Conservation (phyloP, 2,113 vertebrate genomes). For the Rafetus swinhoei region DNA sequence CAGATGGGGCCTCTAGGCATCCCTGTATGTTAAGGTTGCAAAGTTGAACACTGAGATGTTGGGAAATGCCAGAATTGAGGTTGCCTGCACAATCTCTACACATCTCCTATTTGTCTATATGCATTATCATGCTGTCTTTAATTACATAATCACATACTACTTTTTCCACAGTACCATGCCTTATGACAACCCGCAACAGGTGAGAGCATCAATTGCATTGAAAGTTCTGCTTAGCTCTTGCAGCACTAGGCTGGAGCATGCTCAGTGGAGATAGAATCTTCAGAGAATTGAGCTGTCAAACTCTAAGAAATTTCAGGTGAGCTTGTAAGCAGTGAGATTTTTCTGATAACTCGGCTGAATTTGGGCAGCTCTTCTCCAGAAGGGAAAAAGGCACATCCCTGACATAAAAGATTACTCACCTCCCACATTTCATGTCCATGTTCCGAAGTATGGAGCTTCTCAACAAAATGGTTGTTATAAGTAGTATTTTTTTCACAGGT, state of each 20-base stretch:
- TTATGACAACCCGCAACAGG: neutral
- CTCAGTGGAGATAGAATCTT: neutral
- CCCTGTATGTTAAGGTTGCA: neutral
- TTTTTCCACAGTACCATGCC: neutral
- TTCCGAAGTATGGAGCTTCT: neutral
- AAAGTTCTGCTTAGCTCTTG: neutral
- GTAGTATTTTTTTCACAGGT: neutral
- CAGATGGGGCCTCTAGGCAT: neutral
- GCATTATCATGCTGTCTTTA: neutral
- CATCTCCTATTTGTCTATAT: neutral
- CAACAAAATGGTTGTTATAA: neutral
- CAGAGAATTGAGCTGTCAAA: neutral
- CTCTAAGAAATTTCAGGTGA: neutral
- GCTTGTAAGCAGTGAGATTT: neutral
- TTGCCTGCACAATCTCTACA: neutral
- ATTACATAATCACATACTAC: neutral
- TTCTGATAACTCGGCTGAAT: neutral
- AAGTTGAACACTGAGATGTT: neutral
- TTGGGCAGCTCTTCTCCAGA: fast-evolving
- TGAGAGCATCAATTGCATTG: neutral
- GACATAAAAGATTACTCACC: neutral
- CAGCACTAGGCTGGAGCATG: neutral
- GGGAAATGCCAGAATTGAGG: neutral
- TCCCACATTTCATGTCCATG: neutral
- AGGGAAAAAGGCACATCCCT: fast-evolving